These are phyloP conservation scores for Eulithis testata DNA, from an alignment of 2,888 invertebrate genomes.

Conservation along the genomic window DNA sequence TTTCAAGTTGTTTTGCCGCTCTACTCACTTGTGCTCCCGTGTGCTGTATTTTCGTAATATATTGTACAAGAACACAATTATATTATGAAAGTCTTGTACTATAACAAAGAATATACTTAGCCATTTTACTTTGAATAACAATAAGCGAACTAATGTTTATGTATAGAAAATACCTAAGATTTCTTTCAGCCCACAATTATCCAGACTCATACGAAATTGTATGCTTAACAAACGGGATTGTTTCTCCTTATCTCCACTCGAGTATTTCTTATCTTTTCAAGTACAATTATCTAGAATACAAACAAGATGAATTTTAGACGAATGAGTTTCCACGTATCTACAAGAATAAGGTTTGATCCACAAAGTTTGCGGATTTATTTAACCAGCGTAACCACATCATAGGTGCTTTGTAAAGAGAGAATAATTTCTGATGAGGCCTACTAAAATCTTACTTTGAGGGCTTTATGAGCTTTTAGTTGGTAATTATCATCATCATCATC, in stretches of 20 bases:
- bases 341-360: conserved; percentile 26
- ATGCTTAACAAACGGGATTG: conserved; percentile 20
- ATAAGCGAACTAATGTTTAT: not conserved
- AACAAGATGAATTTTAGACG: conserved; percentile 20
- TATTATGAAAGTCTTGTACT: not conserved
- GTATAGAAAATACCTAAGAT: not conserved
- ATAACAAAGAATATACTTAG: not conserved
- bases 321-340: conserved; percentile 24
- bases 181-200: conserved; percentile 18
- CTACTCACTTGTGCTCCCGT: conserved; percentile 51
- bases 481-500: conserved; percentile 51
- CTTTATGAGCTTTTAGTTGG: conserved; percentile 44
- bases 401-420: conserved; percentile 23
- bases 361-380: conserved; percentile 29
- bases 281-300: conserved; percentile 28
- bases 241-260: conserved; percentile 20
- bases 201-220: conserved; percentile 16
- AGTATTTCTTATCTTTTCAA: conserved; percentile 24
- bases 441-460: conserved; percentile 34
- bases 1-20: conserved; percentile 66
- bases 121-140: conserved; percentile 4
- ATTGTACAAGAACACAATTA: conserved; percentile 21
- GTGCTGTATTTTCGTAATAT: conserved; percentile 44
- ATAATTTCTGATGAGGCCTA: conserved; percentile 31
- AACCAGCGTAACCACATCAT: conserved; percentile 18